phyloP scores from a whole-genome alignment of 2,797 vertebrate species.

The Gobio occitaniae region DNA sequence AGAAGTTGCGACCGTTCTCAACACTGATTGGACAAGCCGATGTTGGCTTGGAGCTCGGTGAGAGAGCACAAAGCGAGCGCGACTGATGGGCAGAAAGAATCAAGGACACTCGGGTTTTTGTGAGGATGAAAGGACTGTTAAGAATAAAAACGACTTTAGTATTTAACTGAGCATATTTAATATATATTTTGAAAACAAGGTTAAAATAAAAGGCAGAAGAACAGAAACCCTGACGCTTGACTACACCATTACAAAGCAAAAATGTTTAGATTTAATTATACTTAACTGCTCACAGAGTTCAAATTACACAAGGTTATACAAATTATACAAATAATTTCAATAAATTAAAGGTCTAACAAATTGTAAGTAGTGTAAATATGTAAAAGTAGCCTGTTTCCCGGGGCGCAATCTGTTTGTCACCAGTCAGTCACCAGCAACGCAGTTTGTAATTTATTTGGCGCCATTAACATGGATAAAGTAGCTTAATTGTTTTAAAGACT shows the following conservation, averaged over 20 bases:
- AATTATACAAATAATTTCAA: neutral
- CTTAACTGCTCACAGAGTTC: neutral
- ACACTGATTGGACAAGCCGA: conserved; percentile 63
- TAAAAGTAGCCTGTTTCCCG: neutral
- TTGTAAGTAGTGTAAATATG: neutral
- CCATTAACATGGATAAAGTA: neutral
- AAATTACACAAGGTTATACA: neutral
- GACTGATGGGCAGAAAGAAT: neutral
- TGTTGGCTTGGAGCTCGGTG: neutral
- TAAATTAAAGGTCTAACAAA: neutral
- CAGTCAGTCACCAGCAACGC: neutral
- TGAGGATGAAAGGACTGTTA: neutral
- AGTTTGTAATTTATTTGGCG: neutral
- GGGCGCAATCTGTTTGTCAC: no score
- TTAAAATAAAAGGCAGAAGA: neutral
- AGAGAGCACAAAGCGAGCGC: neutral
- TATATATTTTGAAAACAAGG: neutral
- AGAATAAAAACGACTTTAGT: neutral
- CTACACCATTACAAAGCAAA: neutral
- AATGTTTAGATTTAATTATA: neutral
- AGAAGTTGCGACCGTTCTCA: conserved; percentile 62
- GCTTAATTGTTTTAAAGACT: neutral
- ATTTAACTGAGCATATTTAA: neutral
- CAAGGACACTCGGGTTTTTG: neutral
- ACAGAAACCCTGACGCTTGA: neutral